These are phyloP conservation scores for Cryptoblepharus egeriae DNA, from an alignment of 2,797 vertebrate species.

Conservation along the genomic window DNA sequence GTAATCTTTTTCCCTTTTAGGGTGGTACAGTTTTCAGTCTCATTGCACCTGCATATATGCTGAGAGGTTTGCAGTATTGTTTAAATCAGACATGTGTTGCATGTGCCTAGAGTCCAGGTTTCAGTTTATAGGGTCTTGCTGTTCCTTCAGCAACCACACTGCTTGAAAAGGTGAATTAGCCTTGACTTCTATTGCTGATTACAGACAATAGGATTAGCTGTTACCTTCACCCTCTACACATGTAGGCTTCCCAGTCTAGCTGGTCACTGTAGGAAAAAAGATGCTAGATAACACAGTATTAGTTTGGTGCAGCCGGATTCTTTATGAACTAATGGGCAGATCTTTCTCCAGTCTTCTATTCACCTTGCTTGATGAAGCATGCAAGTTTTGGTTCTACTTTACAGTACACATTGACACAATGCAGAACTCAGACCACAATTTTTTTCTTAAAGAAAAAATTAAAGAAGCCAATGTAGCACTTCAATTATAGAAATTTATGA, in stretches of 20 bases:
- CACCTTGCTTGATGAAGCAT: background rate
- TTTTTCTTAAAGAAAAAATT: too few relatives aligned
- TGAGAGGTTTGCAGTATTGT: background rate
- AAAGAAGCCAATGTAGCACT: too few relatives aligned
- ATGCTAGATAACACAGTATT: too few relatives aligned
- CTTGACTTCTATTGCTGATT: background rate
- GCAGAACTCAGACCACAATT: too few relatives aligned
- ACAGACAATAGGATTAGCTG: background rate
- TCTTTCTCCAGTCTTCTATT: background rate
- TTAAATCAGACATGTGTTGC: background rate
- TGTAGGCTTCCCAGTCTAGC: background rate
- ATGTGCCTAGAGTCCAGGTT: background rate
- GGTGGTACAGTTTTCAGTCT: background rate
- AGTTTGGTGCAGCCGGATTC: background rate
- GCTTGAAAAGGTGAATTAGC: background rate
- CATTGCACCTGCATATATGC: background rate
- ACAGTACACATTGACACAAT: background rate
- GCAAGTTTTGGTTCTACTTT: background rate
- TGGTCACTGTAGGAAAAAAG: background rate
- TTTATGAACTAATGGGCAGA: too few relatives aligned
- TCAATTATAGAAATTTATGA: too few relatives aligned
- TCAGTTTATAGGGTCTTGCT: background rate
- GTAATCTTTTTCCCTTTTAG: background rate
- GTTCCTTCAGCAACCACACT: background rate
- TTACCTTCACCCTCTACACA: background rate